phyloP scores from a whole-genome alignment of 2,797 vertebrate species.

The Decapterus maruadsi region DNA sequence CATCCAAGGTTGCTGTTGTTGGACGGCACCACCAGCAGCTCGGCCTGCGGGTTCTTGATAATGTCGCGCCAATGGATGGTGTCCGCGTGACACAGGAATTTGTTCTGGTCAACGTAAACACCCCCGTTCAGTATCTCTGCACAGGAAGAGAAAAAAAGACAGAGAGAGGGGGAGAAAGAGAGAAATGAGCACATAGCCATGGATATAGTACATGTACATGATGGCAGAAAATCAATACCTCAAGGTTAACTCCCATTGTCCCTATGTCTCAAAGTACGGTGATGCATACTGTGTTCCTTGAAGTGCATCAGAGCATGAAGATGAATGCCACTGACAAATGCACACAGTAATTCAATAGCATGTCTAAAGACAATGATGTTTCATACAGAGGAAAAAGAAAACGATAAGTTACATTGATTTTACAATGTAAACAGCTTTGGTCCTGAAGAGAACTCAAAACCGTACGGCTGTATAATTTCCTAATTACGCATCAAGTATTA shows the following conservation, averaged over 20 bases:
- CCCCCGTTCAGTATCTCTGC: constrained; percentile 97
- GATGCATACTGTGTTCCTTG: constrained; percentile 46
- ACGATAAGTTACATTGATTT: constrained; percentile 37
- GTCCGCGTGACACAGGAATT: constrained; percentile 96
- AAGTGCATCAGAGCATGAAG: constrained; percentile 73
- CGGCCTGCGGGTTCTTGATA: constrained; percentile 93
- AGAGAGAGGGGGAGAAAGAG: constrained; percentile 15
- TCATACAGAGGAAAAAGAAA: constrained; percentile 31
- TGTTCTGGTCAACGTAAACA: constrained; percentile 97
- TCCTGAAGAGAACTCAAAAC: constrained; percentile 5
- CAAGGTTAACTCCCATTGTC: constrained; percentile 75
- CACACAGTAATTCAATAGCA: constrained; percentile 66
- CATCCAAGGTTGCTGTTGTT: constrained; percentile 94
- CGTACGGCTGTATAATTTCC: constrained; percentile 9
- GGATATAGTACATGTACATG: constrained; percentile 57
- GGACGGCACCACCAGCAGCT: constrained; percentile 94
- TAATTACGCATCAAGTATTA: constrained; percentile 39
- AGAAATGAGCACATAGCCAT: constrained; percentile 50
- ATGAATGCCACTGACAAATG: constrained; percentile 80
- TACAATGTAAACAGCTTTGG: neutral
- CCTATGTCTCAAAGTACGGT: constrained; percentile 59
- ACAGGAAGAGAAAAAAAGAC: neutral
- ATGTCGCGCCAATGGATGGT: constrained; percentile 99
- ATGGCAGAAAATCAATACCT: constrained; percentile 79
- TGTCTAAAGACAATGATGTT: constrained; percentile 56